A percentile compares a stretch with the other conserved stretches of the same genome.
Evolutionary conservation across 1,140 invertebrate genomes (phyloP).

Genomic region (Plectrocnemia conspersa): DNA sequence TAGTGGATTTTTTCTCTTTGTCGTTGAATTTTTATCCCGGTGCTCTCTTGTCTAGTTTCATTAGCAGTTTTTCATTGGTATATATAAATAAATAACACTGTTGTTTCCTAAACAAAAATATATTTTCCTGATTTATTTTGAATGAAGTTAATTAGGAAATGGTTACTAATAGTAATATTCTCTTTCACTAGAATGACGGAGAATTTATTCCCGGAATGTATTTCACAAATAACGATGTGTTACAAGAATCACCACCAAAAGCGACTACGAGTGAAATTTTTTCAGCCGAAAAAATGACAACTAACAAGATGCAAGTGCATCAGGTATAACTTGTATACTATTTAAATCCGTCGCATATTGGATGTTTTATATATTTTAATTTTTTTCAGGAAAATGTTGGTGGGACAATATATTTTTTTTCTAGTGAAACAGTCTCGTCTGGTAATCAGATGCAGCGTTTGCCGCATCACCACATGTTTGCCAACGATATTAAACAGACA

Average conservation of each 20-base stretch:
- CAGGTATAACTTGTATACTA: slow-evolving; percentile 42
- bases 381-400: slow-evolving; percentile 76
- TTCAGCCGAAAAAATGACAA: slow-evolving; percentile 15
- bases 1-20: too few relatives aligned
- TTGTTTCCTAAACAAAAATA: background rate
- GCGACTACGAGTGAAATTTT: slow-evolving; percentile 34
- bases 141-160: background rate
- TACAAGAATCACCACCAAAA: slow-evolving; percentile 36
- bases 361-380: slow-evolving; percentile 35
- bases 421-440: slow-evolving; percentile 38
- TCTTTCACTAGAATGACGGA: slow-evolving; percentile 7
- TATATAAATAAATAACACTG: background rate
- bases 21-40: background rate
- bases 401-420: slow-evolving; percentile 86
- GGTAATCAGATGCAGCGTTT: slow-evolving; percentile 17
- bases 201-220: slow-evolving; percentile 28
- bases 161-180: background rate
- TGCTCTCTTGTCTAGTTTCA: background rate
- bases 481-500: too few relatives aligned
- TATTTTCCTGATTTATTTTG: background rate
- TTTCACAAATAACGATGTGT: slow-evolving; percentile 13
- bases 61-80: background rate
- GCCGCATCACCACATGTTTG: slow-evolving; percentile 49
- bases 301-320: slow-evolving; percentile 49
- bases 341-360: slow-evolving; percentile 7